These are phyloP conservation scores for Lagothrix lagotricha DNA, from an alignment of 2,797 vertebrate species.

Conservation along the genomic window DNA sequence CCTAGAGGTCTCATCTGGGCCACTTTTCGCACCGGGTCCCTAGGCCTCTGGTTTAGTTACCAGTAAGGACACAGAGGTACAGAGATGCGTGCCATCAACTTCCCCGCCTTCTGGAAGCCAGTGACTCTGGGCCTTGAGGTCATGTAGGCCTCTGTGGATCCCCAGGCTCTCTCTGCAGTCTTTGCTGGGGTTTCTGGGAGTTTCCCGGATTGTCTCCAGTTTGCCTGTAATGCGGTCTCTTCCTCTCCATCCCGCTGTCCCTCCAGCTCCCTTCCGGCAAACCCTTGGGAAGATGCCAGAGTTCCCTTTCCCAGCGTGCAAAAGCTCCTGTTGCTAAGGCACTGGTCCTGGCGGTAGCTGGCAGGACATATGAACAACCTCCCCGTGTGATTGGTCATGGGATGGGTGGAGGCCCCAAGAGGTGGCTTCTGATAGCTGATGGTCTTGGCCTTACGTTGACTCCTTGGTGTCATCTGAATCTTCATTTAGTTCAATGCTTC, in stretches of 20 bases:
- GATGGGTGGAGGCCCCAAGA: neutral
- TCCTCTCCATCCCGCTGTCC: slow-evolving; percentile 50
- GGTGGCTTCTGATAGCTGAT: neutral
- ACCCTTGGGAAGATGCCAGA: slow-evolving; percentile 70
- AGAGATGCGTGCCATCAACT: neutral
- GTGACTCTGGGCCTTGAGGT: slow-evolving; percentile 30
- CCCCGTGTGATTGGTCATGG: neutral
- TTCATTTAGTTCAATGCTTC: slow-evolving; percentile 57
- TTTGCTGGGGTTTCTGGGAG: slow-evolving; percentile 78
- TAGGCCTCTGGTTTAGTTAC: neutral
- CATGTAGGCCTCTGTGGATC: slow-evolving; percentile 30
- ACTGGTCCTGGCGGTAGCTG: slow-evolving; percentile 23
- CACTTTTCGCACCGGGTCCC: rapidly evolving
- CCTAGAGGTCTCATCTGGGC: neutral
- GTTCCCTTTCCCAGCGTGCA: slow-evolving; percentile 56
- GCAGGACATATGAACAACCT: neutral
- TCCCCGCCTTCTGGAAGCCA: neutral
- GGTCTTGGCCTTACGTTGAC: slow-evolving; percentile 23
- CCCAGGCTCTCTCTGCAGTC: neutral
- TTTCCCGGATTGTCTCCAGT: slow-evolving; percentile 70
- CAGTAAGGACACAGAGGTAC: neutral
- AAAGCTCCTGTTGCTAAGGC: slow-evolving; percentile 38
- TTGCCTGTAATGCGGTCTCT: slow-evolving; percentile 72
- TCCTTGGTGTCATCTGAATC: slow-evolving; percentile 69
- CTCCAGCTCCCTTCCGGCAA: slow-evolving; percentile 79